These are phyloP conservation scores for Euura saliciscinereae DNA, from an alignment of 1,140 invertebrate species.

Conservation along the genomic window DNA sequence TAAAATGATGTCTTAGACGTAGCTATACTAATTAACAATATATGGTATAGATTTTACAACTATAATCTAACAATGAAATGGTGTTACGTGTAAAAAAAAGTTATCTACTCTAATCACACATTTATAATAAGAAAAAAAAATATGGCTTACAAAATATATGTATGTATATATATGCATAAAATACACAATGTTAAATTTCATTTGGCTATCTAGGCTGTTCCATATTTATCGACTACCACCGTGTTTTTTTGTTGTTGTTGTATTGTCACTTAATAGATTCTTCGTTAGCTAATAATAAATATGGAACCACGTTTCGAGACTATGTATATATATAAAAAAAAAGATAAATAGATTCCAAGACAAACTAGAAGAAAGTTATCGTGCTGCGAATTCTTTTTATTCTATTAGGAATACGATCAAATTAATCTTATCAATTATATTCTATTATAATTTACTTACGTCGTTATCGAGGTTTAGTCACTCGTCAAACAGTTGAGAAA, in stretches of 20 bases:
- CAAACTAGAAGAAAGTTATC: neutral
- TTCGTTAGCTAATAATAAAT: neutral
- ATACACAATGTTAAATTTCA: neutral
- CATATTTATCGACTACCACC: neutral
- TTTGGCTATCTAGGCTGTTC: conserved; percentile 7
- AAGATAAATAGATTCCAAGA: conserved; percentile 1
- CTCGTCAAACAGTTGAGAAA: too few species aligned
- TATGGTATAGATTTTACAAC: neutral
- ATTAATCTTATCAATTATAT: neutral
- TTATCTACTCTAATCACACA: neutral
- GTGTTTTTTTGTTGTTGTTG: too few species aligned
- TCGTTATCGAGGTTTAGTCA: neutral
- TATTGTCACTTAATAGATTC: neutral
- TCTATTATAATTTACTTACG: conserved; percentile 7
- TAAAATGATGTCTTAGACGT: neutral
- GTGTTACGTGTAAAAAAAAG: neutral
- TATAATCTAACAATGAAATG: neutral
- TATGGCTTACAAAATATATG: neutral
- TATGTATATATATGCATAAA: neutral
- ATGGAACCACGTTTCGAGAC: conserved; percentile 1
- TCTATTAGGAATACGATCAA: conserved; percentile 4
- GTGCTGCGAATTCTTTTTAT: neutral
- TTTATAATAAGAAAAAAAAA: neutral
- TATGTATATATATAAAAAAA: neutral
- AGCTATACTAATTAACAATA: neutral